Percentiles rank a stretch among this genome's conserved stretches.
Conservation (phyloP, 2,113 vertebrate species). For the Phalacrocorax brasilianus region DNA sequence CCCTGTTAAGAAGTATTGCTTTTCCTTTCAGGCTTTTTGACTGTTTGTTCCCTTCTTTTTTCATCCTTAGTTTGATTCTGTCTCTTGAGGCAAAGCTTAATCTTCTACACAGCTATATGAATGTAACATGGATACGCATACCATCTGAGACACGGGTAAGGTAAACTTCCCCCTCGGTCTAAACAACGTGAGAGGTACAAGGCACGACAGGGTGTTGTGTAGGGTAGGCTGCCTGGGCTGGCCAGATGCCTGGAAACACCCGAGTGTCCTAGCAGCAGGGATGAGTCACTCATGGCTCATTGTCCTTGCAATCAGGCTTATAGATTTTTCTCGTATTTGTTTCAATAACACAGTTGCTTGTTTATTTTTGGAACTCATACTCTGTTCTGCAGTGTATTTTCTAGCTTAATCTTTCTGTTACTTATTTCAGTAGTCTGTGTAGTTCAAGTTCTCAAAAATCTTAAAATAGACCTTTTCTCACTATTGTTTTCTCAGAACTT, state of each 20-base stretch:
- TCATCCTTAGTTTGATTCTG: slow-evolving; percentile 87
- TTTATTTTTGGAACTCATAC: not conserved
- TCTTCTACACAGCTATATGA: slow-evolving; percentile 99
- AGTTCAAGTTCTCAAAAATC: not conserved
- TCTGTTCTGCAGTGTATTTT: not conserved
- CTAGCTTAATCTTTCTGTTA: not conserved
- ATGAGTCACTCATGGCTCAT: not conserved
- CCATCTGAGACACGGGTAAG: slow-evolving; percentile 98
- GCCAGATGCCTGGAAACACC: not conserved
- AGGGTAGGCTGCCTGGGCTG: not conserved
- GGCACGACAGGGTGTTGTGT: not conserved
- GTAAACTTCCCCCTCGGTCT: slow-evolving; percentile 51
- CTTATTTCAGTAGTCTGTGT: not conserved
- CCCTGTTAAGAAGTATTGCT: not conserved
- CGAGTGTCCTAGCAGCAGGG: not conserved
- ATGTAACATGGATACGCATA: slow-evolving; percentile 99
- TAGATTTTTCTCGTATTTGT: not conserved
- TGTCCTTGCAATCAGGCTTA: not conserved
- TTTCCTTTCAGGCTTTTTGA: not conserved
- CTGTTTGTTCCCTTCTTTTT: slow-evolving; percentile 13
- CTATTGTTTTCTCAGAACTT: not conserved
- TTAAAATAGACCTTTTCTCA: not conserved
- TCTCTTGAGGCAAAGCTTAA: slow-evolving; percentile 98
- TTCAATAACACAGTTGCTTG: not conserved
- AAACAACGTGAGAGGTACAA: not conserved